Evolutionary conservation across 2,797 vertebrate genomes (phyloP), one percentile per base, ranked within the genome.

Genomic region (Arnoldichthys spilopterus): DNA sequence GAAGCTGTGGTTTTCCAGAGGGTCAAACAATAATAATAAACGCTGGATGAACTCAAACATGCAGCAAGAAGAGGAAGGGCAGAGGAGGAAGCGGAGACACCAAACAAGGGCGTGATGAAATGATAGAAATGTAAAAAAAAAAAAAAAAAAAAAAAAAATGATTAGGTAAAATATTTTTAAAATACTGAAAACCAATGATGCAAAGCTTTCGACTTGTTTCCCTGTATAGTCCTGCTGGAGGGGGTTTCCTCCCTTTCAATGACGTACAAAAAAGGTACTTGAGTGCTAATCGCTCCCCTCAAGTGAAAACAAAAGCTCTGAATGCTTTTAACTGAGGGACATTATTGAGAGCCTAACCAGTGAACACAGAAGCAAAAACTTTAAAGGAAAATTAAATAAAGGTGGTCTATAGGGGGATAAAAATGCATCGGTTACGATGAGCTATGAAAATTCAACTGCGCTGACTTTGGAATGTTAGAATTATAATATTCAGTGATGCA

Each of bases 1-100:
- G 70, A 79, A 73, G 77, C 37, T 30, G 13, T 34, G 47, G 70
- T 63, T 72, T 72, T 62, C 37, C 37, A 15, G 32, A 73, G 22
- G 6, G 28, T 45, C 22, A 26, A 28, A 67, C n/a, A 67, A 24
- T 20, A 73, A 73, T 34, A 79, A 78, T 64, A 72, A 12, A 62
- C 24, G 45, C 18, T 59, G 20, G 47, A 70, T 69, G 56, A 81
- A 71, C 69, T 51, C 30, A 59, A 58, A 69, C 18, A 71, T 28
- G 24, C 43, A 32, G 61, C 54, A 20, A 72, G 70, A 28, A 58
- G 28, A 51, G 58, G 32, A 53, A 34, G 59, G 59, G 22, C 34
- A 53, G 26, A 43, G 20, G 16, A 51, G 28, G 26, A 63, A 61
- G 40, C 32, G 26, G 74, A 30, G 47, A 16, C 6, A 68, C 72